These are phyloP conservation scores for Dendropsophus ebraccatus DNA, from an alignment of 2,113 vertebrate species.

Conservation along the genomic window DNA sequence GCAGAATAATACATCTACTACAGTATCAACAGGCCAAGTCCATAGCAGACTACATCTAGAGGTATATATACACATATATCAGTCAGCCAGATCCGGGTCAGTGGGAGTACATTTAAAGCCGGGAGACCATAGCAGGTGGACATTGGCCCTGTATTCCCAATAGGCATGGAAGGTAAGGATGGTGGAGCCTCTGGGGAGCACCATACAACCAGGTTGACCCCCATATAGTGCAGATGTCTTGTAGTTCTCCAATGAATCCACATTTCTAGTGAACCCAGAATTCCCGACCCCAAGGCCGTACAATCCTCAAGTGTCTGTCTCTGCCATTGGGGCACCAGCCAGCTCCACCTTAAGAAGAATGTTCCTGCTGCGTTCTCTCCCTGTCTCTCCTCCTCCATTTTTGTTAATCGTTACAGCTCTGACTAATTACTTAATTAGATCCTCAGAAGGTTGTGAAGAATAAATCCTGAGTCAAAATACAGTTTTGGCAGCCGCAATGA, in stretches of 20 bases:
- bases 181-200: no score
- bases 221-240: neutral
- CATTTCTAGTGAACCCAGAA: neutral
- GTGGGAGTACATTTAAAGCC: no score
- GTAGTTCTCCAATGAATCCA: no score
- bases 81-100: no score
- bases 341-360: neutral
- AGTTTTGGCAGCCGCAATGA: neutral
- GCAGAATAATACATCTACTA: no score
- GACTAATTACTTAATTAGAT: conserved; percentile 19
- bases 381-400: conserved; percentile 3
- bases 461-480: conserved; percentile 3
- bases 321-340: neutral
- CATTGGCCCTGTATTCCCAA: no score
- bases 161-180: no score
- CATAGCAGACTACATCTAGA: no score
- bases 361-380: neutral
- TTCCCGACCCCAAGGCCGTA: neutral
- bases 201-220: no score
- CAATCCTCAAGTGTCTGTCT: neutral
- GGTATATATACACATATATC: no score
- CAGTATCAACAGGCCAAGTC: no score
- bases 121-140: no score
- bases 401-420: neutral
- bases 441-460: conserved; percentile 4